These are phyloP conservation scores for Trichonephila inaurata DNA, from an alignment of 1,140 invertebrate genomes.

Conservation along the genomic window DNA sequence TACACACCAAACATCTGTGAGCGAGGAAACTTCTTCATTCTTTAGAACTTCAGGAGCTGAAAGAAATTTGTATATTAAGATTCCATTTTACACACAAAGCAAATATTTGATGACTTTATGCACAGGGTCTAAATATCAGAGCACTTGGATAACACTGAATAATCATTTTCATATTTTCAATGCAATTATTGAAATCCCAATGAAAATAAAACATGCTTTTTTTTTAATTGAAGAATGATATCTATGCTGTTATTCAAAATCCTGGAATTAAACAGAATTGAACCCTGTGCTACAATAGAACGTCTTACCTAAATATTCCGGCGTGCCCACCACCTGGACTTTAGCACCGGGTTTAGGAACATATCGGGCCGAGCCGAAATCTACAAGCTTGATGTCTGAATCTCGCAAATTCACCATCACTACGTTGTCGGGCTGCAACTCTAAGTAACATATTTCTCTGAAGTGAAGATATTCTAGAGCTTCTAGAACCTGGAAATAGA, in stretches of 20 bases:
- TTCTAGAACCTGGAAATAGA: slow-evolving; percentile 86
- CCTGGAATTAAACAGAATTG: no score
- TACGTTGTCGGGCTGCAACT: slow-evolving; percentile 98
- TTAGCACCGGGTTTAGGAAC: slow-evolving; percentile 89
- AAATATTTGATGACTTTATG: background rate
- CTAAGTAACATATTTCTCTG: slow-evolving; percentile 93
- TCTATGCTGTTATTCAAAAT: no score
- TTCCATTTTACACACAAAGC: background rate
- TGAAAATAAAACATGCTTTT: no score
- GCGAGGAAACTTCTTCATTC: slow-evolving; percentile 90
- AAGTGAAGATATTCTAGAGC: slow-evolving; percentile 95
- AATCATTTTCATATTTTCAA: no score
- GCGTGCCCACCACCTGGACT: slow-evolving; percentile 82
- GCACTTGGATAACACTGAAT: no score
- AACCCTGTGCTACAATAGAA: no score
- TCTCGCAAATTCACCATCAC: slow-evolving; percentile 93
- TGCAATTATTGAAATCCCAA: no score
- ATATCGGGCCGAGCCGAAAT: slow-evolving; percentile 91
- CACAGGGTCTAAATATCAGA: no score
- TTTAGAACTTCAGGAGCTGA: slow-evolving; percentile 93
- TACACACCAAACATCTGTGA: slow-evolving; percentile 97
- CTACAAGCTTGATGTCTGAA: slow-evolving; percentile 92
- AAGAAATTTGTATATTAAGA: slow-evolving; percentile 74
- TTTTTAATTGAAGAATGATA: no score
- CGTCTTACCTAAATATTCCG: slow-evolving; percentile 78